Evolutionary conservation across 2,113 vertebrate species (phyloP).

Genomic region (Brachionichthys hirsutus): DNA sequence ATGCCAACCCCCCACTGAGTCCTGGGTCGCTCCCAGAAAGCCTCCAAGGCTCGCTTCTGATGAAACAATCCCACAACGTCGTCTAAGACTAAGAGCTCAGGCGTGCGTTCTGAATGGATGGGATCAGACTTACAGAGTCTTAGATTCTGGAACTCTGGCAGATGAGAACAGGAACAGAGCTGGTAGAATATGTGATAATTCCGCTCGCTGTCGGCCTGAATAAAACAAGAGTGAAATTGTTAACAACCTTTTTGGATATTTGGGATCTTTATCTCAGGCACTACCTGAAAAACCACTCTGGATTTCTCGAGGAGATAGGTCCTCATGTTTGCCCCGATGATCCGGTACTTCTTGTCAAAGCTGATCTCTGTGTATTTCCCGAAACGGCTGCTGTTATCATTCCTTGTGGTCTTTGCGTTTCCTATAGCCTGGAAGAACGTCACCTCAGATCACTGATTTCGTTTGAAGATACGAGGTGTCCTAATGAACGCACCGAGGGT

Average conservation of each 20-base stretch:
- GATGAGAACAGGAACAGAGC: slow-evolving; percentile 87
- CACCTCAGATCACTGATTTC: no score
- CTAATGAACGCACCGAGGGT: no score
- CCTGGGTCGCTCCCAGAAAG: no score
- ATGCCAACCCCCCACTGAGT: no score
- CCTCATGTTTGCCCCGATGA: slow-evolving; percentile 97
- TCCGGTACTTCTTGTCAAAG: slow-evolving; percentile 87
- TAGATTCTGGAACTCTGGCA: slow-evolving; percentile 85
- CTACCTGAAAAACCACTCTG: slow-evolving; percentile 95
- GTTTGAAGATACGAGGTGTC: no score
- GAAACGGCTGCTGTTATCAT: slow-evolving; percentile 98
- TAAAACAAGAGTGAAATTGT: slow-evolving; percentile 42
- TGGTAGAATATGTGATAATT: slow-evolving; percentile 99
- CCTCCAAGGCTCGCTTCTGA: no score
- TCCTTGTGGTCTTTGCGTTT: slow-evolving; percentile 96
- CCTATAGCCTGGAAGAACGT: slow-evolving; percentile 85
- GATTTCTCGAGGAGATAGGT: slow-evolving; percentile 98
- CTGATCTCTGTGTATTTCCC: slow-evolving; percentile 98
- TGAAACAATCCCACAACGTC: no score
- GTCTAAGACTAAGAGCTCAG: neutral
- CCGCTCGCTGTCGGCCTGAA: slow-evolving; percentile 92
- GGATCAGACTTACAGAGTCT: slow-evolving; percentile 78
- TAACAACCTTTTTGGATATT: neutral
- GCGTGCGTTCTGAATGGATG: neutral
- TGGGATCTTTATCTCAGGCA: neutral